Evolutionary conservation across 2,113 vertebrate species (phyloP).

Genomic region (Notechis scutatus): DNA sequence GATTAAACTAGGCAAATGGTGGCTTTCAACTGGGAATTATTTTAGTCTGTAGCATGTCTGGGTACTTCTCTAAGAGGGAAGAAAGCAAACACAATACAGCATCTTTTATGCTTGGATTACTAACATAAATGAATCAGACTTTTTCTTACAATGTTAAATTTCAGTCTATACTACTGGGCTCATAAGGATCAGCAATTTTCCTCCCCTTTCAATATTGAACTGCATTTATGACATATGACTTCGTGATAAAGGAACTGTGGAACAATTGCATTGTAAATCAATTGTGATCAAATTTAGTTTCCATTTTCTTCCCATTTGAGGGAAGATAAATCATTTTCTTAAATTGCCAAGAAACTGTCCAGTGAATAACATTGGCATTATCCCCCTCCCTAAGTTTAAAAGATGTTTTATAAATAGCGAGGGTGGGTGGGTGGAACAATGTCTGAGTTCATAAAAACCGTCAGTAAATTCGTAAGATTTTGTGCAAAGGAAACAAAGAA

Average conservation of each 20-base stretch:
- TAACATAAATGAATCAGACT: neutral
- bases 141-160: neutral
- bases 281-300: slow-evolving; percentile 18
- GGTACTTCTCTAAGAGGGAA: neutral
- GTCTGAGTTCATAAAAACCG: neutral
- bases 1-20: neutral
- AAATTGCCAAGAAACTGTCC: neutral
- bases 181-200: neutral
- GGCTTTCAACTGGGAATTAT: neutral
- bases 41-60: neutral
- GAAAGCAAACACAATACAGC: neutral
- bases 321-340: slow-evolving; percentile 13
- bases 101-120: neutral
- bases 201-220: neutral
- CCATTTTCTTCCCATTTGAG: slow-evolving; percentile 11
- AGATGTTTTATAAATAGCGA: neutral
- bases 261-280: slow-evolving; percentile 11
- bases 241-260: neutral
- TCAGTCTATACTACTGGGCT: neutral
- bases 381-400: neutral
- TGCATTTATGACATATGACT: neutral
- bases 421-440: neutral
- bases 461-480: neutral
- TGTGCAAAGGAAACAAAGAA: neutral
- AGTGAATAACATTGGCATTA: neutral